Evolutionary conservation across 2,888 invertebrate species (phyloP).

Genomic region (Rhagonycha lutea): DNA sequence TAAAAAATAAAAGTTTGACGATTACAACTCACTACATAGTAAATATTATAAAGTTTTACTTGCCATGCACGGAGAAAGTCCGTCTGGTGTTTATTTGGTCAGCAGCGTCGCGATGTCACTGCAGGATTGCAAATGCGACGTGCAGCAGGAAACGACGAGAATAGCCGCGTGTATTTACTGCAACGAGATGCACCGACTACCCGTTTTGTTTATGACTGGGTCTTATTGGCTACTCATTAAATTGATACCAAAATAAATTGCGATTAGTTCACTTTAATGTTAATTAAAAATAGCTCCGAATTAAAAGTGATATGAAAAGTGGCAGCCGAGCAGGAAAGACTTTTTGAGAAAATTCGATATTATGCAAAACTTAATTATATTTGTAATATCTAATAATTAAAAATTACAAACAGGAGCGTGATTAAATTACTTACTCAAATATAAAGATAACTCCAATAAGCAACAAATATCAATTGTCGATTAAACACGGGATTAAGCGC

Average conservation of each 20-base stretch:
- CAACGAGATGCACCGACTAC: constrained; percentile 31
- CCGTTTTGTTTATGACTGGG: constrained; percentile 22
- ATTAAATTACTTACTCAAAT: constrained; percentile 20
- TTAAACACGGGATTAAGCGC: constrained; percentile 27
- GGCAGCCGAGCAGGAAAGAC: neutral
- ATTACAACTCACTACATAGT: neutral
- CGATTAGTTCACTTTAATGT: constrained; percentile 8
- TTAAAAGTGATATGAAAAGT: neutral
- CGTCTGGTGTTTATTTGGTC: constrained; percentile 17
- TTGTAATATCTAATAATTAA: neutral
- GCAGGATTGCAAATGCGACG: constrained; percentile 18
- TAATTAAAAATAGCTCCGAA: neutral
- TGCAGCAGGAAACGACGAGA: constrained; percentile 26
- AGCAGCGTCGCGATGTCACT: constrained; percentile 27
- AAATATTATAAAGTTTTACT: constrained; percentile 20
- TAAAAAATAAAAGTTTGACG: neutral
- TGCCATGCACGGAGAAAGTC: constrained; percentile 36
- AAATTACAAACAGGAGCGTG: neutral
- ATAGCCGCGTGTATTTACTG: constrained; percentile 31
- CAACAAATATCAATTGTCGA: constrained; percentile 19
- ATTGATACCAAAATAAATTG: constrained; percentile 18
- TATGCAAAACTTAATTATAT: neutral
- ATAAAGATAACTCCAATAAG: constrained; percentile 20
- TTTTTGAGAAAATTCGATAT: neutral
- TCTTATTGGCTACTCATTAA: constrained; percentile 23